phyloP scores from a whole-genome alignment of 2,888 invertebrate species.

The Coelopa pilipes region DNA sequence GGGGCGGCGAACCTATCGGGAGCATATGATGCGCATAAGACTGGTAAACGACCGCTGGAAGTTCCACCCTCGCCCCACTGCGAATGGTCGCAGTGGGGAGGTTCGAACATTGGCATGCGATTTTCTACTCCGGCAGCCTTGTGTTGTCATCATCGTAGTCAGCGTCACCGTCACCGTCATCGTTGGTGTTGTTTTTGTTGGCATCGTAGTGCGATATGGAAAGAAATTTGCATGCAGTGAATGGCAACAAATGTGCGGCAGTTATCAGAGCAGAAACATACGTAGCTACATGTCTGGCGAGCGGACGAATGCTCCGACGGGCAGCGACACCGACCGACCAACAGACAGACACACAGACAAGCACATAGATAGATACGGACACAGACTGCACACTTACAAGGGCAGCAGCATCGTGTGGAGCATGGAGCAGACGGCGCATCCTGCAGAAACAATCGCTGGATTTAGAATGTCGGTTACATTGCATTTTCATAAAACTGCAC shows the following conservation, averaged over 20 bases:
- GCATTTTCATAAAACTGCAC: constrained; percentile 25
- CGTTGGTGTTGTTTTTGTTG: background rate
- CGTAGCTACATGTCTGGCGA: background rate
- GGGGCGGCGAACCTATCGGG: background rate
- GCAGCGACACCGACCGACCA: background rate
- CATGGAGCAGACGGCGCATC: background rate
- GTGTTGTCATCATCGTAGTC: constrained; percentile 21
- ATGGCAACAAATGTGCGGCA: constrained; percentile 44
- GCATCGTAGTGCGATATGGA: constrained; percentile 13
- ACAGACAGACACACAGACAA: background rate
- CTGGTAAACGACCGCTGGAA: background rate
- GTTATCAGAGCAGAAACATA: constrained; percentile 48
- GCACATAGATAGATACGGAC: background rate
- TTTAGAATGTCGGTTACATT: constrained; percentile 22
- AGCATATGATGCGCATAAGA: background rate
- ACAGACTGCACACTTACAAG: background rate
- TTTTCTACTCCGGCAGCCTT: constrained; percentile 46
- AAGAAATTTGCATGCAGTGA: constrained; percentile 35
- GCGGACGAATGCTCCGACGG: background rate
- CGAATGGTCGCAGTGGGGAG: too few species aligned
- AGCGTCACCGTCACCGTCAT: too few species aligned
- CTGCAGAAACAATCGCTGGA: background rate
- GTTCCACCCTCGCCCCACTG: background rate
- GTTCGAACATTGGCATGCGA: constrained; percentile 42
- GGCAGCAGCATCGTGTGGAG: background rate